Percentiles rank a stretch among this genome's conserved stretches.
phyloP scores from a whole-genome alignment of 1,140 invertebrate genomes.

The Trachelipus rathkii region DNA sequence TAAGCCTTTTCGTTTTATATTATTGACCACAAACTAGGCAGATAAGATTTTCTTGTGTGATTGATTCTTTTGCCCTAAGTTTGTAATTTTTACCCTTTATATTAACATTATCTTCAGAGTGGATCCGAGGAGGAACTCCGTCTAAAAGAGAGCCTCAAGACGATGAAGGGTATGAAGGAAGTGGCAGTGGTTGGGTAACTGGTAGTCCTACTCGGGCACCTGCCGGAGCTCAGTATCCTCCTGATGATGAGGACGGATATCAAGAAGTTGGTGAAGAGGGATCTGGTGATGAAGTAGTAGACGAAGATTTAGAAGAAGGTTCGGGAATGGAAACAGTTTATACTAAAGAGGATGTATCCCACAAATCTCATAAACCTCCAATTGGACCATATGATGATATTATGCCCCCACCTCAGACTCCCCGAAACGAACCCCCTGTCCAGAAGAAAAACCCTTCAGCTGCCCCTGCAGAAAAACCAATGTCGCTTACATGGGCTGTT shows the following conservation, averaged over 20 bases:
- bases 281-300: constrained; percentile 24
- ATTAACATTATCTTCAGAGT: background rate
- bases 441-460: constrained; percentile 27
- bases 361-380: background rate
- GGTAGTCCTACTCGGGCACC: background rate
- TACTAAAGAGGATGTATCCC: background rate
- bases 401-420: constrained; percentile 5
- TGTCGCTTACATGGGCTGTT: constrained; percentile 37
- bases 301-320: background rate
- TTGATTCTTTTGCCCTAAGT: background rate
- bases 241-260: constrained; percentile 40
- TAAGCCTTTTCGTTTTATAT: no score
- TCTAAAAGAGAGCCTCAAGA: constrained; percentile 24
- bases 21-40: no score
- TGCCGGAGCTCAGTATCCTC: constrained; percentile 27
- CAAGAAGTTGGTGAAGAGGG: constrained; percentile 16
- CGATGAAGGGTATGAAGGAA: constrained; percentile 30
- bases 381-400: background rate
- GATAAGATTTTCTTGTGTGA: no score
- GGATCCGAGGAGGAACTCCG: constrained; percentile 23
- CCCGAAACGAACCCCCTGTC: constrained; percentile 10
- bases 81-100: background rate
- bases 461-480: constrained; percentile 33
- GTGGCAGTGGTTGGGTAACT: constrained; percentile 36
- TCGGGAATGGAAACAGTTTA: background rate